Evolutionary conservation across 2,113 vertebrate genomes (phyloP), one percentile per base, ranked within the genome.

Genomic region (Emberiza fucata): DNA sequence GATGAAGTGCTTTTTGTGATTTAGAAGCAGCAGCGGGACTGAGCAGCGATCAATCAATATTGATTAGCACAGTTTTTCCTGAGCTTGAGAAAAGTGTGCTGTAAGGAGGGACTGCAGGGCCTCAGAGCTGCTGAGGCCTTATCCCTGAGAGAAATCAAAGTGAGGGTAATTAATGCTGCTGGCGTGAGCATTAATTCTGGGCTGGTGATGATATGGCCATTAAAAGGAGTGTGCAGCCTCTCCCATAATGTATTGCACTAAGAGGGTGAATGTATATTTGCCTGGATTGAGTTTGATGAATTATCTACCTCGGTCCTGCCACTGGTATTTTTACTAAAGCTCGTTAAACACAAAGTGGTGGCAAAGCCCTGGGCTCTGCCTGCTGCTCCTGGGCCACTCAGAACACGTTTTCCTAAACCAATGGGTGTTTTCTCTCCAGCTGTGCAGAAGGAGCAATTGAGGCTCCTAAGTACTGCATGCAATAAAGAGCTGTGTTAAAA

Each of bases 41-140:
- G 42, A 94, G 82, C 11, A 4, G 89, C 16, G 44, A 96, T 95
- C 92, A 28, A 94, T 94, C 86, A 51, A 22, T 95, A 96, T 95
- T 77, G 95, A 96, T 96, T 72, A 94, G 73, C 88, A 51, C 86
- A 65, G 66, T 40, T 94, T 96, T 93, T 92, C 83, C 81, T 65
- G 75, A 63, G 63, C 64, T 89, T 14, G 51, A 83, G 88, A 27
- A 19, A 31, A 71, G 64, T 7, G 39, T 57, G 57, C 61, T 70
- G 47, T 6, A 11, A 63, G 47, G 57, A 95, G 66, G 70, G 60
- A 12, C 70, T 81, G 88, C 61, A 35, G 86, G 51, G 72, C 47
- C 77, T 19, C 77, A 6, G 82, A 6, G 72, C 28, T 75, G 82
- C 77, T 42, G 39, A 16, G 53, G 35, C 77, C 57, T 81, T 35